phyloP scores from a whole-genome alignment of 2,888 invertebrate genomes.

The Heliconius ismenius region DNA sequence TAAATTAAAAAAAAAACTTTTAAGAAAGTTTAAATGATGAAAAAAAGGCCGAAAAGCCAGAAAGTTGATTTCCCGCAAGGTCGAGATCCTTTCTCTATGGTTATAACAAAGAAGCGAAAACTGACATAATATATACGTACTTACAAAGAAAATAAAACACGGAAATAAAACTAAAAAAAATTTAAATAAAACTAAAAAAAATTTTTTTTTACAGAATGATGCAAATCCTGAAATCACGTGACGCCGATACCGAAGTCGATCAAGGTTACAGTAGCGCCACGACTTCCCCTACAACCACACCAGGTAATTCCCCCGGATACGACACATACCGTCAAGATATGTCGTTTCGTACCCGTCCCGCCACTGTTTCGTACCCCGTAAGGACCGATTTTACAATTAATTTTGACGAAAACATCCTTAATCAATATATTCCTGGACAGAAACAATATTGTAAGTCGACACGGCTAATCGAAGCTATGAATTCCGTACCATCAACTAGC shows the following conservation, averaged over 20 bases:
- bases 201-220: slow-evolving; percentile 66
- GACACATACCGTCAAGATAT: slow-evolving; percentile 41
- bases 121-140: slow-evolving; percentile 40
- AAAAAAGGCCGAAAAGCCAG: slow-evolving; percentile 70
- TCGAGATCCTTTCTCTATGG: slow-evolving; percentile 59
- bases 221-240: slow-evolving; percentile 70
- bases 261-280: slow-evolving; percentile 73
- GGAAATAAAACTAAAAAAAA: background rate
- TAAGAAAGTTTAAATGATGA: slow-evolving; percentile 48
- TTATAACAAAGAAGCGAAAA: slow-evolving; percentile 72
- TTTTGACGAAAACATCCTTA: slow-evolving; percentile 51
- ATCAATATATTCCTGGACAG: slow-evolving; percentile 21
- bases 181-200: background rate
- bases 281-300: slow-evolving; percentile 68
- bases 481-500: slow-evolving; percentile 57
- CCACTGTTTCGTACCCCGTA: slow-evolving; percentile 25
- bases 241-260: slow-evolving; percentile 63
- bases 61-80: slow-evolving; percentile 67
- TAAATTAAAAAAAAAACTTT: background rate
- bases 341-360: slow-evolving; percentile 57
- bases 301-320: slow-evolving; percentile 10
- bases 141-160: background rate
- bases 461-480: slow-evolving; percentile 67
- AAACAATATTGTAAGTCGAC: slow-evolving; percentile 63
- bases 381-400: slow-evolving; percentile 46